Conservation (phyloP, 64 coral and sea anemone species). For the Cladopsammia gracilis region DNA sequence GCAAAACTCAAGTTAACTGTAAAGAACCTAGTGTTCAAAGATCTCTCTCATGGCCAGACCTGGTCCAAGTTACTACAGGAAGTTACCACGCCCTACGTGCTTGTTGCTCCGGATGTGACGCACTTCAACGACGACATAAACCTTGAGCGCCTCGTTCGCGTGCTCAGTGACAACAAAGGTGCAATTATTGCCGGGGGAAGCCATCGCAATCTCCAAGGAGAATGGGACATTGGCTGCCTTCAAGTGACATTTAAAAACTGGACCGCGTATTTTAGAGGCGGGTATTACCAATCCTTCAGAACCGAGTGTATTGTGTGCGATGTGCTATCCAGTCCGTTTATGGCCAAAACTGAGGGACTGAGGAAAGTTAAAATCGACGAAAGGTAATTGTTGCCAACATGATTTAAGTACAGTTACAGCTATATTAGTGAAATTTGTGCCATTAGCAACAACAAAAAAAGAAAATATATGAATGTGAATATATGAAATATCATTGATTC, state of each 20-base stretch:
- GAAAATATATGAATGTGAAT: too few species aligned
- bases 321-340: slow-evolving; percentile 81
- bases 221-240: slow-evolving; percentile 96
- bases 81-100: slow-evolving; percentile 82
- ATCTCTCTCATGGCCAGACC: slow-evolving; percentile 57
- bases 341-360: slow-evolving; percentile 79
- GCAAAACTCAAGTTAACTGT: slow-evolving; percentile 56
- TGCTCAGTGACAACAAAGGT: slow-evolving; percentile 77
- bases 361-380: slow-evolving; percentile 70
- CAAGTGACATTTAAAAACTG: slow-evolving; percentile 89
- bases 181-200: slow-evolving; percentile 79
- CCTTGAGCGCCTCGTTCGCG: slow-evolving; percentile 77
- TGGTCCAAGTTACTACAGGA: slow-evolving; percentile 66
- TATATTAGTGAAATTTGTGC: too few species aligned
- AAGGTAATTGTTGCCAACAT: slow-evolving; percentile 46
- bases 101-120: slow-evolving; percentile 83
- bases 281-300: slow-evolving; percentile 82
- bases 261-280: slow-evolving; percentile 67
- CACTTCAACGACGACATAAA: slow-evolving; percentile 93
- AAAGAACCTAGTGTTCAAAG: slow-evolving; percentile 10
- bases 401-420: too few species aligned
- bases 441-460: too few species aligned
- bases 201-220: slow-evolving; percentile 74
- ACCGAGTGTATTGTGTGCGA: slow-evolving; percentile 91
- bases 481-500: too few species aligned